Evolutionary conservation across 53 echinoderm and acorn worm genomes (phyloP), one percentile per base, ranked within the genome.

Genomic region (Paracentrotus lividus): DNA sequence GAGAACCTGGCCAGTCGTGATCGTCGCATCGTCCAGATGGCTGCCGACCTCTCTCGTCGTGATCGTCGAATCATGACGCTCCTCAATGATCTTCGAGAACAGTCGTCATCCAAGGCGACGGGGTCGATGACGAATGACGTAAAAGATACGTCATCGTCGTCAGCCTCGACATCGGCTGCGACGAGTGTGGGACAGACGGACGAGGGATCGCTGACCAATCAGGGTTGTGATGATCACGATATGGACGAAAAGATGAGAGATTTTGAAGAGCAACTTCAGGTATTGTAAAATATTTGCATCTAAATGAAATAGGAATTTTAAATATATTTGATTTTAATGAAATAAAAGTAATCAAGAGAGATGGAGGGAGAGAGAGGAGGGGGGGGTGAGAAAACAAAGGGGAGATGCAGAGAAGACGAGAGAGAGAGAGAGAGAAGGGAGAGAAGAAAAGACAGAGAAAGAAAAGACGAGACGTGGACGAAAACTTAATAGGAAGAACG

Each of bases 11-110:
- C 77, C 14, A 92, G 81, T 20, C 92, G 92, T 2, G 92, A 92
- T 33, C 92, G 92, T 27, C 77, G 92, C 24, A 92, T 92, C 78
- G 43, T 77, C 4, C 92, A 81, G 43, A 77, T 92, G 81, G 92
- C 92, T 4, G 42, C 78, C 15, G 92, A 92, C 60, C 81, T 92
- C 57, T 55, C 92, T 14, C 92, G 92, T 2, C 77, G 92, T 38
- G 92, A 92, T 78, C 77, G 92, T 2, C 77, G 92, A 6, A 92
- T 92, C 81, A 78, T 92, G 92, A 61, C 78, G 26, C 92, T 92
- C 23, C 77, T 92, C 57, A 92, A 55, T 12, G 92, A 92, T 24
- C 92, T 92, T 2, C 42, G 92, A 52, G 24, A 55, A 57, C 76
- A 77, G 77, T 81, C 92, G 58, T 23, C 57, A 52, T 36, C 77